Evolutionary conservation across 2,797 vertebrate genomes (phyloP), one percentile per base, ranked within the genome.

Genomic region (Pangasius djambal): DNA sequence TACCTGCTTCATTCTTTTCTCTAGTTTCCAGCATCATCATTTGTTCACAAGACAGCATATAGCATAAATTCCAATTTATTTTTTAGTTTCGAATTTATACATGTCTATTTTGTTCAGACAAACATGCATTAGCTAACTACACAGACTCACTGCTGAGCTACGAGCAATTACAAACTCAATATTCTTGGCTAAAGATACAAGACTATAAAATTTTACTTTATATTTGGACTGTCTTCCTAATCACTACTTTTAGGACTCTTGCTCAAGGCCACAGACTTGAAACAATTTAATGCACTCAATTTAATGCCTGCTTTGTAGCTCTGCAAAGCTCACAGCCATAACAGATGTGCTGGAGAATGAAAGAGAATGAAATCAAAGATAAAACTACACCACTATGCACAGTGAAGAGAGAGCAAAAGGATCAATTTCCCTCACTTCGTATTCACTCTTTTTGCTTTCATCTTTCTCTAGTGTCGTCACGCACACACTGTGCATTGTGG

Each of bases 341-440:
- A 67, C 57, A 48, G 67, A 86, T 86, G 79, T 89, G 83, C 91
- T 90, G 86, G 83, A 85, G 40, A 85, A 85, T 79, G 90, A 93
- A 88, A 89, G 72, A 92, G 89, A 91, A 92, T 72, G 84, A 86
- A 77, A 85, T 91, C 85, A 40, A 55, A 74, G 59, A 28, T 31
- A 85, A 87, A 86, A 85, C 86, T 25, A 79, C 15, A 13, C 84
- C 86, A 87, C 88, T 92, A 92, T 91, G 92, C 91, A 93, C 40
- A 85, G 65, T 87, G 72, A 92, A 91, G 82, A 65, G 52, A 91
- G 91, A 86, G 48, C 88, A 91, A 89, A 59, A 86, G 85, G 34
- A 81, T 65, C 72, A 77, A 86, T 34, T 82, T 59, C 22, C 85
- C 48, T 40, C 72, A 63, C 28, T n/a, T 8, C 50, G 61, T 13